A percentile compares a stretch with the other conserved stretches of the same genome.
Evolutionary conservation across 2,888 invertebrate genomes (phyloP).

Genomic region (Aspidapion aeneum): DNA sequence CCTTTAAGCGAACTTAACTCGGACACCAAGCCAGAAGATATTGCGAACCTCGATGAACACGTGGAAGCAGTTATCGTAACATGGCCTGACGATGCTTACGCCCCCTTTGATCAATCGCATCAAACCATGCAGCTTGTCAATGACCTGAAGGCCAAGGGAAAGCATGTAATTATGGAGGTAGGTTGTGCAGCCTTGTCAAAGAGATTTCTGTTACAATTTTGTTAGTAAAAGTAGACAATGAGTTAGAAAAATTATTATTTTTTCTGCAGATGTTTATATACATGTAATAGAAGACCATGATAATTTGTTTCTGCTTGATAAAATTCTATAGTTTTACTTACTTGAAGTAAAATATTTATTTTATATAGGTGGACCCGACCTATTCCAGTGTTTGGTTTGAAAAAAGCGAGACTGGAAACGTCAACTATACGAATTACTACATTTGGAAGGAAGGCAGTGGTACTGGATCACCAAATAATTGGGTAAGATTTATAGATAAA

Average conservation of each 20-base stretch:
- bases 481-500: constrained; percentile 52
- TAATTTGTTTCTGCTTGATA: too few relatives aligned
- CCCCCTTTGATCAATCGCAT: constrained; percentile 53
- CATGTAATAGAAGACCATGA: too few relatives aligned
- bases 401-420: constrained; percentile 56
- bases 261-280: too few relatives aligned
- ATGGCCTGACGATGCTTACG: constrained; percentile 58
- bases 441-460: constrained; percentile 62
- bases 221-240: constrained; percentile 51
- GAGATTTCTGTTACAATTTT: constrained; percentile 48
- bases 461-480: constrained; percentile 63
- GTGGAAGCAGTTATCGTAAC: constrained; percentile 66
- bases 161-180: neutral
- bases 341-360: too few relatives aligned
- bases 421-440: constrained; percentile 69
- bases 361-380: constrained; percentile 77
- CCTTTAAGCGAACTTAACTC: constrained; percentile 65
- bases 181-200: too few relatives aligned
- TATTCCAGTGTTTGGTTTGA: constrained; percentile 72
- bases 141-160: neutral
- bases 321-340: too few relatives aligned
- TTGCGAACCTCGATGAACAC: constrained; percentile 44
- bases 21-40: constrained; percentile 37
- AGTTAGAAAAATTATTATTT: constrained; percentile 57
- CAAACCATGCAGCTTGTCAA: constrained; percentile 43